Evolutionary conservation across 2,888 invertebrate genomes (phyloP).

Genomic region (Hyposoter didymator): DNA sequence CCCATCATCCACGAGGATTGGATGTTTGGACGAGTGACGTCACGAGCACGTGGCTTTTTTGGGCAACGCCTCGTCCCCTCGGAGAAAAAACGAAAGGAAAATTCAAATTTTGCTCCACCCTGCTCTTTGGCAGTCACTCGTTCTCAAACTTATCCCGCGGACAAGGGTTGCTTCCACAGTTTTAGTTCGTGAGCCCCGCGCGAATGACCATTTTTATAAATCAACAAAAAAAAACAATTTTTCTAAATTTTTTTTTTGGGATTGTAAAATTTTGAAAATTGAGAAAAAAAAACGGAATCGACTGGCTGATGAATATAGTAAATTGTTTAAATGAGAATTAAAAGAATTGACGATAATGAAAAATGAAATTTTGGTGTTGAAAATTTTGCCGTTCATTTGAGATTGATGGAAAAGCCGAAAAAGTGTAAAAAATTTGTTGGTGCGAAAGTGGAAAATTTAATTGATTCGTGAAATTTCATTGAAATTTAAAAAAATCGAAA

Average conservation of each 20-base stretch:
- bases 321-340: background rate
- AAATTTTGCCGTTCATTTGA: background rate
- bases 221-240: slow-evolving; percentile 3
- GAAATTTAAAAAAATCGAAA: slow-evolving; percentile 19
- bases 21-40: slow-evolving; percentile 75
- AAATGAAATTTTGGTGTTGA: background rate
- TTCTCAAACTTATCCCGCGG: slow-evolving; percentile 67
- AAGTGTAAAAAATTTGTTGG: background rate
- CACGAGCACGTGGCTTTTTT: slow-evolving; percentile 78
- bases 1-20: slow-evolving; percentile 78
- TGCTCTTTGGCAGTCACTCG: slow-evolving; percentile 64
- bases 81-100: slow-evolving; percentile 21
- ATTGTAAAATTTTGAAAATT: background rate
- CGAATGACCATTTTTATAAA: slow-evolving; percentile 46
- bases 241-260: background rate
- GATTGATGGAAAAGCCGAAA: background rate
- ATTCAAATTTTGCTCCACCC: slow-evolving; percentile 64
- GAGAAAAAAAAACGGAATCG: background rate
- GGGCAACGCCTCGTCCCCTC: slow-evolving; percentile 75
- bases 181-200: slow-evolving; percentile 60
- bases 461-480: background rate
- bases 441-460: background rate
- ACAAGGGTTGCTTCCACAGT: slow-evolving; percentile 70
- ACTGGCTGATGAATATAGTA: background rate
- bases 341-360: background rate